These are phyloP conservation scores for Porites lutea DNA, from an alignment of 64 coral and sea anemone genomes.

Conservation along the genomic window DNA sequence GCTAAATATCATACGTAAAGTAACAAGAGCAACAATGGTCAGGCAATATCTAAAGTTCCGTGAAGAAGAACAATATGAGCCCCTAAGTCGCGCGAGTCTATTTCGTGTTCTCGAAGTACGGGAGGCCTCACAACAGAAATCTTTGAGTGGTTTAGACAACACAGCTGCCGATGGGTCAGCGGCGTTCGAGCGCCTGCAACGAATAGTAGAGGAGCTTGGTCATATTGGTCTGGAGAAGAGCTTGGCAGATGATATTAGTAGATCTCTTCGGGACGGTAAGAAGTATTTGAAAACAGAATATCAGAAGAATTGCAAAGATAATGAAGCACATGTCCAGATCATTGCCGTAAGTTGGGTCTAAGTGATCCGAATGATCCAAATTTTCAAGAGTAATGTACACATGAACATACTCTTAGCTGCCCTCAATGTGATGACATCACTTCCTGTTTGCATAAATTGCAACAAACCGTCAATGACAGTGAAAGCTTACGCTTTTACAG, in stretches of 20 bases:
- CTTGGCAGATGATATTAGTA: conserved; percentile 33
- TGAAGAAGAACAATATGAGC: neutral
- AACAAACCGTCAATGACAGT: conserved; percentile 26
- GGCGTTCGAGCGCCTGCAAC: conserved; percentile 19
- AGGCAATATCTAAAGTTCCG: neutral
- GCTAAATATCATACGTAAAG: neutral
- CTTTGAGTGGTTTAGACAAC: conserved; percentile 41
- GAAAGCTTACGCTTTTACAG: conserved; percentile 35
- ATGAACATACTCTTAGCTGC: conserved; percentile 34
- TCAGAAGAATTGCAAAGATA: conserved; percentile 55
- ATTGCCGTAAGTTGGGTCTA: conserved; percentile 62
- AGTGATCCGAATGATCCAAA: conserved; percentile 59
- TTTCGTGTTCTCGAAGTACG: neutral
- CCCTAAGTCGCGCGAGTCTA: neutral
- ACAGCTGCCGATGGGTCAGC: conserved; percentile 43
- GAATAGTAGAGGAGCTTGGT: conserved; percentile 43
- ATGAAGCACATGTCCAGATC: conserved; percentile 42
- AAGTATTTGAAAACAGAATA: conserved; percentile 68
- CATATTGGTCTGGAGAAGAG: neutral
- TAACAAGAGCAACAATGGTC: neutral
- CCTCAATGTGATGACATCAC: conserved; percentile 61
- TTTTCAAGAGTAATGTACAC: conserved; percentile 42
- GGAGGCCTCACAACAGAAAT: neutral
- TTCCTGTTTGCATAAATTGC: conserved; percentile 47
- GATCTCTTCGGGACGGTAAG: conserved; percentile 55